phyloP scores from a whole-genome alignment of 2,888 invertebrate species.

The Cephus sareptanus region DNA sequence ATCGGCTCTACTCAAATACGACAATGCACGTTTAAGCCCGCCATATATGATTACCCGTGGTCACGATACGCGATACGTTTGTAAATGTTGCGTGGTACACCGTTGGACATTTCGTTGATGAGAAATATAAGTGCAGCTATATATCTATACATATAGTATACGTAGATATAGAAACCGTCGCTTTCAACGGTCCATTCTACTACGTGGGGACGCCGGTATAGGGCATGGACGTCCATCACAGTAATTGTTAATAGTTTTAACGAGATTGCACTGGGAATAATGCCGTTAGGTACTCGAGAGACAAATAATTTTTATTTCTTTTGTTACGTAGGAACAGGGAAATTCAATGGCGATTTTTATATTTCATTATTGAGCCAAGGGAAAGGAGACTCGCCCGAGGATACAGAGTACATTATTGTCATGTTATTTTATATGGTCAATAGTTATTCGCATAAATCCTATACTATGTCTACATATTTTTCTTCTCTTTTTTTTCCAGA shows the following conservation, averaged over 20 bases:
- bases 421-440: not conserved
- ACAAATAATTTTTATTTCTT: not conserved
- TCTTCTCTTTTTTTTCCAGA: slow-evolving; percentile 73
- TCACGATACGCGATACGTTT: slow-evolving; percentile 35
- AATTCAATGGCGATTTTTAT: not conserved
- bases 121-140: not conserved
- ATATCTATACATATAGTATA: not conserved
- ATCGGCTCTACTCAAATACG: slow-evolving; percentile 33
- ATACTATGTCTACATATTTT: not conserved
- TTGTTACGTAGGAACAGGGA: not conserved
- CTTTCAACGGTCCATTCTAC: not conserved
- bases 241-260: not conserved
- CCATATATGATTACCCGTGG: slow-evolving; percentile 21
- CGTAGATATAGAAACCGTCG: not conserved
- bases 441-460: not conserved
- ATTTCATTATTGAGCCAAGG: not conserved
- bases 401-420: not conserved
- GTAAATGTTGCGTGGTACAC: slow-evolving; percentile 26
- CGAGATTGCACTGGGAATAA: not conserved
- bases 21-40: slow-evolving; percentile 13
- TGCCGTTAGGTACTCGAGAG: not conserved
- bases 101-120: not conserved
- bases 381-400: not conserved
- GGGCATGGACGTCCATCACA: not conserved
- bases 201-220: not conserved